Evolutionary conservation across 2,888 invertebrate genomes (phyloP).

Genomic region (Drosophila nr. perissopoda): DNA sequence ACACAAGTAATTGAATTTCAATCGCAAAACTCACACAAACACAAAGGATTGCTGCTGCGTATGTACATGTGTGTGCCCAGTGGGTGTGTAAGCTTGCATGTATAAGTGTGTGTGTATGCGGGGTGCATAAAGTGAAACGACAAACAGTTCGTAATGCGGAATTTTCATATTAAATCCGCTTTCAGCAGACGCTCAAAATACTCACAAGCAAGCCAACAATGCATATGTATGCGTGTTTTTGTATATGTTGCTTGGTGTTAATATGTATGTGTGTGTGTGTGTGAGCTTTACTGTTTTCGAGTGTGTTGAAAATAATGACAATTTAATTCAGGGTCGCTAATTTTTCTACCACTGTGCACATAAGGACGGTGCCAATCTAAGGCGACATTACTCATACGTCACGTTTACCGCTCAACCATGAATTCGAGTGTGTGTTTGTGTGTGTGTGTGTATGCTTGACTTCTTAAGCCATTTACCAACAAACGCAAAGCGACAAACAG

Average conservation of each 20-base stretch:
- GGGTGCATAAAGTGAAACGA: slow-evolving; percentile 68
- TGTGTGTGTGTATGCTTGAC: slow-evolving; percentile 51
- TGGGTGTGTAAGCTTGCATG: background rate
- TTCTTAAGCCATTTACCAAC: slow-evolving; percentile 69
- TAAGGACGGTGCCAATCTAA: slow-evolving; percentile 53
- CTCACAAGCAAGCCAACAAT: slow-evolving; percentile 25
- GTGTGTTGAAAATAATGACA: slow-evolving; percentile 80
- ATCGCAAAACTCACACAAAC: slow-evolving; percentile 65
- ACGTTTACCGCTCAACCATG: slow-evolving; percentile 58
- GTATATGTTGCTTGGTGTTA: slow-evolving; percentile 10
- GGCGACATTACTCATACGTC: slow-evolving; percentile 67
- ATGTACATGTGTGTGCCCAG: slow-evolving; percentile 24
- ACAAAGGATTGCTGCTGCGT: slow-evolving; percentile 42
- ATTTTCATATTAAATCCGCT: slow-evolving; percentile 81
- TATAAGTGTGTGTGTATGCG: slow-evolving; percentile 14
- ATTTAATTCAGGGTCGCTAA: slow-evolving; percentile 83
- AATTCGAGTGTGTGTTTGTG: slow-evolving; percentile 24
- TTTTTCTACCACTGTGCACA: slow-evolving; percentile 78
- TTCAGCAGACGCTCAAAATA: slow-evolving; percentile 59
- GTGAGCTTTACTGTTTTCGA: slow-evolving; percentile 66
- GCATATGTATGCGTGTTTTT: slow-evolving; percentile 6
- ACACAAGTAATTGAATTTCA: slow-evolving; percentile 81
- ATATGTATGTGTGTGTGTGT: slow-evolving; percentile 12
- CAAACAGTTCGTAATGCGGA: slow-evolving; percentile 80
- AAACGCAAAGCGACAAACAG: slow-evolving; percentile 43